Evolutionary conservation across 2,797 vertebrate species (phyloP).

Genomic region (Diceros bicornis): DNA sequence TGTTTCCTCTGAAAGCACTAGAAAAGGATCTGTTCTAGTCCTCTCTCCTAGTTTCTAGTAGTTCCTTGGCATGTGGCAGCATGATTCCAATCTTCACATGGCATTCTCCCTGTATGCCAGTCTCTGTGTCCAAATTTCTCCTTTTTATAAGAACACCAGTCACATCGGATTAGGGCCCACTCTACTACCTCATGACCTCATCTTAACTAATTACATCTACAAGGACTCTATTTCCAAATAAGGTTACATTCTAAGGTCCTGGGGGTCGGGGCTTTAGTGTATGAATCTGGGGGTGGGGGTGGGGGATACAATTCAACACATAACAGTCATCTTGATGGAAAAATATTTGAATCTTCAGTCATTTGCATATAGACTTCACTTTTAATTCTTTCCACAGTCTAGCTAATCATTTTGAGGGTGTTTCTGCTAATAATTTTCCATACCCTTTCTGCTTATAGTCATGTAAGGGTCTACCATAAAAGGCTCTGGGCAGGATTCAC

Average conservation of each 20-base stretch:
- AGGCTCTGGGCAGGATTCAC: neutral
- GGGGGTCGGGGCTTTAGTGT: neutral
- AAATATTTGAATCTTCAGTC: neutral
- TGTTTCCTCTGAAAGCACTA: fast-evolving
- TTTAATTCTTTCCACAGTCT: neutral
- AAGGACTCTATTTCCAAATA: neutral
- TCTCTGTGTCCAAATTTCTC: neutral
- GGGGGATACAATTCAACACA: neutral
- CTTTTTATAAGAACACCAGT: neutral
- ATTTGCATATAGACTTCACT: neutral
- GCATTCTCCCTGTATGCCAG: neutral
- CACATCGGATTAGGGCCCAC: neutral
- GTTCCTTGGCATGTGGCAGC: neutral
- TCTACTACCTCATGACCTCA: neutral
- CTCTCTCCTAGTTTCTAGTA: neutral
- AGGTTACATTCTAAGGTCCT: neutral
- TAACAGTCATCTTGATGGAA: neutral
- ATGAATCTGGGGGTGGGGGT: neutral
- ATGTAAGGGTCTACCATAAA: neutral
- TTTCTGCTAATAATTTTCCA: slow-evolving; percentile 11
- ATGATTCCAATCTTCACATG: neutral
- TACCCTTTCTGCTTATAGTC: neutral
- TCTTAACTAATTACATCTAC: neutral
- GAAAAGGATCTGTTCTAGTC: neutral
- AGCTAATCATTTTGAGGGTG: neutral